Percentiles rank a stretch among this genome's conserved stretches.
Evolutionary conservation across 2,888 invertebrate genomes (phyloP).

Genomic region (Cylloceria caligata): DNA sequence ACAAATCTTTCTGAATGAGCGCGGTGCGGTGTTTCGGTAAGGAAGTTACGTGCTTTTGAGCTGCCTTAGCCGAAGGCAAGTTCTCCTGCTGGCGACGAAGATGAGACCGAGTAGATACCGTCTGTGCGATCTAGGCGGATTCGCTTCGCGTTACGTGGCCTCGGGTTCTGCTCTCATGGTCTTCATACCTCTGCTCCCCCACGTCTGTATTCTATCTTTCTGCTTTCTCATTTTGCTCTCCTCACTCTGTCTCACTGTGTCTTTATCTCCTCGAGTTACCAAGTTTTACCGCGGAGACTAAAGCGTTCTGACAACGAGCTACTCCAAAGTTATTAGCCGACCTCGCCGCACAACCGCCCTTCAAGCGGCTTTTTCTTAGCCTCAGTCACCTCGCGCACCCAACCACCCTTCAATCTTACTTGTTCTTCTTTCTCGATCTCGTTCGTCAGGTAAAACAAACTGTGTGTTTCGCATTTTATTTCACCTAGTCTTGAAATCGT

Average conservation of each 20-base stretch:
- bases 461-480: slow-evolving; percentile 31
- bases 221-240: slow-evolving; percentile 17
- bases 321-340: slow-evolving; percentile 75
- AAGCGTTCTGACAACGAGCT: slow-evolving; percentile 74
- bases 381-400: slow-evolving; percentile 20
- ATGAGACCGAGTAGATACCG: neutral
- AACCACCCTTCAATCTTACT: slow-evolving; percentile 6
- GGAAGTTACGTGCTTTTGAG: slow-evolving; percentile 2
- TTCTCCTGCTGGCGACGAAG: slow-evolving; percentile 2
- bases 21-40: neutral
- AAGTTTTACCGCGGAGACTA: slow-evolving; percentile 75
- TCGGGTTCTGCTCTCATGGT: neutral
- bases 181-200: neutral
- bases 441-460: slow-evolving; percentile 72
- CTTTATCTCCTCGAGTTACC: slow-evolving; percentile 79
- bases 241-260: slow-evolving; percentile 52
- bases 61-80: slow-evolving; percentile 5
- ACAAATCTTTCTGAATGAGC: slow-evolving; percentile 10
- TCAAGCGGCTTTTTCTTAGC: slow-evolving; percentile 26
- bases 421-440: slow-evolving; percentile 61
- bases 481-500: neutral
- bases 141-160: slow-evolving; percentile 13
- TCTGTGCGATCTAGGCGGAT: slow-evolving; percentile 30
- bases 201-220: slow-evolving; percentile 24
- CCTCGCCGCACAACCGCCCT: slow-evolving; percentile 48